Conservation (phyloP, 2,113 vertebrate species). For the Neolamprologus sp. region DNA sequence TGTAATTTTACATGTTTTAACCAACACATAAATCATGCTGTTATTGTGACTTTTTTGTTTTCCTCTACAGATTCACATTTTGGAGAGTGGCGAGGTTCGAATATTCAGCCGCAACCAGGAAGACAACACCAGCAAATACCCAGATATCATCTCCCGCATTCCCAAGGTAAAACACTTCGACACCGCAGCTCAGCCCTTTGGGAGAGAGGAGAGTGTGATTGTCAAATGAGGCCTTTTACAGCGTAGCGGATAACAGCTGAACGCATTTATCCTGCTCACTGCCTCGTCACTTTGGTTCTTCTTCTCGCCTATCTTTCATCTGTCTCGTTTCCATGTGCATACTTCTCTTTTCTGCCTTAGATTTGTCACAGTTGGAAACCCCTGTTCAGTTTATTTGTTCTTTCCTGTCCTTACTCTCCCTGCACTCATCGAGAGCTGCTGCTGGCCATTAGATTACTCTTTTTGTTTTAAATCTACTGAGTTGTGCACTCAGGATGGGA, state of each 20-base stretch:
- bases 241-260: not conserved
- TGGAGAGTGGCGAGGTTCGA: constrained; percentile 79
- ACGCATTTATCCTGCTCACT: not conserved
- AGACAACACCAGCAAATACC: constrained; percentile 87
- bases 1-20: not conserved
- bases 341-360: not conserved
- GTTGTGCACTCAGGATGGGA: not conserved
- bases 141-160: constrained; percentile 81
- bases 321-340: not conserved
- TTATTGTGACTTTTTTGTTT: not conserved
- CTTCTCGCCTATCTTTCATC: not conserved
- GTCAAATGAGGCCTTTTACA: constrained; percentile 16
- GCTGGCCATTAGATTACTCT: not conserved
- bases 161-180: constrained; percentile 71
- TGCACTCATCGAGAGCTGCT: not conserved
- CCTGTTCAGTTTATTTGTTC: not conserved
- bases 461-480: not conserved
- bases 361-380: not conserved
- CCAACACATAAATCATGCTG: not conserved
- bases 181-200: not conserved
- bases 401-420: not conserved
- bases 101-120: constrained; percentile 90
- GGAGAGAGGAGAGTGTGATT: not conserved
- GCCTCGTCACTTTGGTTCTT: not conserved
- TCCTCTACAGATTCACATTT: constrained; percentile 77